phyloP scores from a whole-genome alignment of 1,140 invertebrate genomes.

The Wasmannia auropunctata region DNA sequence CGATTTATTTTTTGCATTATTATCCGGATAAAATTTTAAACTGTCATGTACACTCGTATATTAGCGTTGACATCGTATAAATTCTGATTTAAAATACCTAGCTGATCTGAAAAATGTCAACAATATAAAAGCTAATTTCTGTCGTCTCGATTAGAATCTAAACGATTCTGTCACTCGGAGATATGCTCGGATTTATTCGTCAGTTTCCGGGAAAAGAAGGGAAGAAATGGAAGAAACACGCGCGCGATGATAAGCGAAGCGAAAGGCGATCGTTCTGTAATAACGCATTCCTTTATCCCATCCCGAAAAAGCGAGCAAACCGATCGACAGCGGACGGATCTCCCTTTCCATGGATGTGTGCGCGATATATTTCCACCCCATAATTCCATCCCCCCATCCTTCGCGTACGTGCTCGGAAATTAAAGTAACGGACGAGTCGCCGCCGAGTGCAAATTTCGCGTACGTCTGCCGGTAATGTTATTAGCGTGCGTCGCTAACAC shows the following conservation, averaged over 20 bases:
- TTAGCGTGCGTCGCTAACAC: conserved; percentile 62
- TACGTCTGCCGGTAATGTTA: conserved; percentile 55
- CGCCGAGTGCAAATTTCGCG: conserved; percentile 42
- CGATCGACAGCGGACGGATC: conserved; percentile 52
- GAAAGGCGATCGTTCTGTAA: conserved; percentile 38
- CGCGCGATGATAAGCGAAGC: conserved; percentile 40
- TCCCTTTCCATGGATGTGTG: conserved; percentile 31
- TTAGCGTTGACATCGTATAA: background rate
- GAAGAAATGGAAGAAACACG: conserved; percentile 37
- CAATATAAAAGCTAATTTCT: conserved; percentile 4
- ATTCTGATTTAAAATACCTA: background rate
- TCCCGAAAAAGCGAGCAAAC: conserved; percentile 41
- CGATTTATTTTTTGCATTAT: background rate
- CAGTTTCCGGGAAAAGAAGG: background rate
- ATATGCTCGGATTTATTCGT: conserved; percentile 41
- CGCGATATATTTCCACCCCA: conserved; percentile 50
- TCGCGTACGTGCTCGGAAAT: conserved; percentile 51
- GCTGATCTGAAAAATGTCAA: background rate
- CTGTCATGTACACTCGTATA: background rate
- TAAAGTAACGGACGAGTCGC: conserved; percentile 52
- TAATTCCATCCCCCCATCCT: conserved; percentile 44
- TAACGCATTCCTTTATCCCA: conserved; percentile 47
- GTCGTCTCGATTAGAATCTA: conserved; percentile 4
- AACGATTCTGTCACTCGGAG: background rate
- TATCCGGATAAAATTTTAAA: background rate